phyloP scores from a whole-genome alignment of 1,140 invertebrate genomes.

The Streblospio benedicti region DNA sequence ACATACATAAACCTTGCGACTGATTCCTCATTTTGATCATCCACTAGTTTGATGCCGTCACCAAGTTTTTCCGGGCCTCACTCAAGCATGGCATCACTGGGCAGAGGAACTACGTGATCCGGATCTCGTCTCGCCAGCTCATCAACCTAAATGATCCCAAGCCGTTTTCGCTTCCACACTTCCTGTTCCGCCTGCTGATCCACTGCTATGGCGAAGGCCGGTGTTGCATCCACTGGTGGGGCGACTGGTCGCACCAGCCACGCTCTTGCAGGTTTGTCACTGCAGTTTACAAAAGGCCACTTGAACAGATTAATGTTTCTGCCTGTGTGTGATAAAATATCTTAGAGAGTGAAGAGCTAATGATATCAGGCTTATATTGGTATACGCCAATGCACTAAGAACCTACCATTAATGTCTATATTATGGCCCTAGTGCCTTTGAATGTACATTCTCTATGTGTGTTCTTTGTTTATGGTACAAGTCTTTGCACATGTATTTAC shows the following conservation, averaged over 20 bases:
- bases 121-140: constrained; percentile 16
- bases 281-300: no score
- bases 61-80: constrained; percentile 19
- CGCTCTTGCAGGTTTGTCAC: not conserved
- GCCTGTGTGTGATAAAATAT: no score
- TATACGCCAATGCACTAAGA: no score
- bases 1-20: constrained; percentile 9
- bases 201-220: constrained; percentile 19
- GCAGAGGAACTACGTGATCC: constrained; percentile 19
- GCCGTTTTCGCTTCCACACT: constrained; percentile 16
- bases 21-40: constrained; percentile 3
- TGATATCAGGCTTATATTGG: no score
- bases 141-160: constrained; percentile 15
- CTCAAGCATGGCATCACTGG: constrained; percentile 21
- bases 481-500: no score
- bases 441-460: no score
- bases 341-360: no score
- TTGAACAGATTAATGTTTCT: no score
- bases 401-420: no score
- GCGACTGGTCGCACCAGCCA: constrained; percentile 16
- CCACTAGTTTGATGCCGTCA: constrained; percentile 9
- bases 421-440: no score
- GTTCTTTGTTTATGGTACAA: no score
- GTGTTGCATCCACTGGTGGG: constrained; percentile 21
- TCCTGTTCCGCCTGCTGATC: constrained; percentile 14